Conservation (phyloP, 2,113 vertebrate species). For the Epinephelus fuscoguttatus region DNA sequence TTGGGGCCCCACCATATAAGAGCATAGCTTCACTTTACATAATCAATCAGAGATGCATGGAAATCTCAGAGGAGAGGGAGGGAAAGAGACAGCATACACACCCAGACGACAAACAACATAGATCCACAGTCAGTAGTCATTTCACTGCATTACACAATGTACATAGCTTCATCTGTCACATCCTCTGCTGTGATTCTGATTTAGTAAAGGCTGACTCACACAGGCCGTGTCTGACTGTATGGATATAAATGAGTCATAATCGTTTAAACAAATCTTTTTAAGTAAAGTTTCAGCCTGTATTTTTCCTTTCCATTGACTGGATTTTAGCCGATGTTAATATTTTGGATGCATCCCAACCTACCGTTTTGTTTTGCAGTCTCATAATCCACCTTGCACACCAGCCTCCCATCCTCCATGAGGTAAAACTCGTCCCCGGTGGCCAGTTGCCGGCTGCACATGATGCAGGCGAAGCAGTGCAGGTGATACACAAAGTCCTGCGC, state of each 20-base stretch:
- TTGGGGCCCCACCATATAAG: constrained; percentile 76
- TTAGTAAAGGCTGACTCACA: not conserved
- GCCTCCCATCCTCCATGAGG: constrained; percentile 97
- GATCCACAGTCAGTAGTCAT: constrained; percentile 51
- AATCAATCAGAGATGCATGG: constrained; percentile 85
- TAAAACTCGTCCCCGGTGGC: constrained; percentile 99
- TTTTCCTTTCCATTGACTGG: not conserved
- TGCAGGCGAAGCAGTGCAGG: constrained; percentile 97
- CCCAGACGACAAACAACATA: constrained; percentile 66
- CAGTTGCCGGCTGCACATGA: constrained; percentile 98
- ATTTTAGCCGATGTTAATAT: not conserved
- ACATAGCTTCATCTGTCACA: constrained; percentile 34
- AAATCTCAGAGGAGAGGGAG: constrained; percentile 81
- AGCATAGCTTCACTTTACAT: constrained; percentile 85
- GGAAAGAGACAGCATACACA: constrained; percentile 57
- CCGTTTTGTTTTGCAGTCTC: constrained; percentile 99
- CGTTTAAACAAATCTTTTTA: not conserved
- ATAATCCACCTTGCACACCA: constrained; percentile 99
- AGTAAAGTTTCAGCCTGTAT: not conserved
- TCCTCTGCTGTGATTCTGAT: constrained; percentile 28
- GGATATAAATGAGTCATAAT: not conserved
- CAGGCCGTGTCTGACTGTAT: not conserved
- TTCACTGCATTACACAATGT: constrained; percentile 25
- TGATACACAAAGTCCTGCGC: constrained; percentile 99
- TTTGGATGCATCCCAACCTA: constrained; percentile 67